Evolutionary conservation across 2,888 invertebrate genomes (phyloP).

Genomic region (Amblyjoppa proteus): DNA sequence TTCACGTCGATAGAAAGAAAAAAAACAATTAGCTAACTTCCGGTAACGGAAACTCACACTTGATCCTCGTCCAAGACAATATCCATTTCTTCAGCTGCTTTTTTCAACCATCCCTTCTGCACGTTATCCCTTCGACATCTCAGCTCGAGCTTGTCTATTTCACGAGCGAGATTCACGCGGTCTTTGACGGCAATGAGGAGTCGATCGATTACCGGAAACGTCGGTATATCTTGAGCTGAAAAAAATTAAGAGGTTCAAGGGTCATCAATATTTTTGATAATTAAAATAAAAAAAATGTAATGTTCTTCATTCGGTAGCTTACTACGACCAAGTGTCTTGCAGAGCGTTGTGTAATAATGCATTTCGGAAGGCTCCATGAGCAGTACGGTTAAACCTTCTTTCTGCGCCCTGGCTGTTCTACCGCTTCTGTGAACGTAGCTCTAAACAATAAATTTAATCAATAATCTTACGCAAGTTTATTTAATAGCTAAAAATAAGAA

Average conservation of each 20-base stretch:
- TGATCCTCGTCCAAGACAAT: constrained; percentile 93
- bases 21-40: constrained; percentile 14
- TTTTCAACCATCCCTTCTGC: constrained; percentile 94
- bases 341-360: constrained; percentile 91
- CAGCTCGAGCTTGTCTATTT: constrained; percentile 92
- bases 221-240: constrained; percentile 92
- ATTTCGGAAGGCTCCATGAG: constrained; percentile 96
- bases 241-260: constrained; percentile 53
- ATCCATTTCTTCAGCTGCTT: constrained; percentile 96
- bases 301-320: constrained; percentile 77
- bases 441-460: constrained; percentile 83
- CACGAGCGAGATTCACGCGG: constrained; percentile 91
- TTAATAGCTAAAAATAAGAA: background rate
- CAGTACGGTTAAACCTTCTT: constrained; percentile 95
- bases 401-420: constrained; percentile 95
- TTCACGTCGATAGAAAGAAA: constrained; percentile 9
- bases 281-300: constrained; percentile 29
- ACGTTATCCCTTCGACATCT: constrained; percentile 88
- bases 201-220: constrained; percentile 91
- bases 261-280: background rate
- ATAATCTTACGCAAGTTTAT: background rate
- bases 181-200: constrained; percentile 89
- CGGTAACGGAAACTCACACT: constrained; percentile 73
- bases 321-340: constrained; percentile 94
- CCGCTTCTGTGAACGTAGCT: constrained; percentile 99